These are phyloP conservation scores for Herpetotheres cachinnans DNA, from an alignment of 2,113 vertebrate species.

Conservation along the genomic window DNA sequence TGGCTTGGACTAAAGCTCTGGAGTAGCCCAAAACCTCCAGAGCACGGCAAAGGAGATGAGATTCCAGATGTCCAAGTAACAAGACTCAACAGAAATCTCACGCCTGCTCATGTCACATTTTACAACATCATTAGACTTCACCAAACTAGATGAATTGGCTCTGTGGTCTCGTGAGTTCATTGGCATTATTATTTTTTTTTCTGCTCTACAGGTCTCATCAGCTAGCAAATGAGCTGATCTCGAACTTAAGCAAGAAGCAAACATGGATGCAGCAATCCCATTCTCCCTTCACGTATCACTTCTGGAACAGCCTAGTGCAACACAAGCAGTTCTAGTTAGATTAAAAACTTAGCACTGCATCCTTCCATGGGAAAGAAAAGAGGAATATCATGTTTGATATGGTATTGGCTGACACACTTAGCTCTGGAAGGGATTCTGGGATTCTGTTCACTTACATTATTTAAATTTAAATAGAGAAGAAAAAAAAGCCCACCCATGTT, in stretches of 20 bases:
- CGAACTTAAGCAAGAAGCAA: background rate
- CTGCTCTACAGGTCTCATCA: background rate
- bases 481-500: background rate
- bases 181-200: background rate
- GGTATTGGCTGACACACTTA: background rate
- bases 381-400: background rate
- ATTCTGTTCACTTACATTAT: background rate
- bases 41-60: background rate
- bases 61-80: background rate
- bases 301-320: background rate
- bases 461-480: background rate
- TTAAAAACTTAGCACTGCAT: background rate
- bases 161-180: background rate
- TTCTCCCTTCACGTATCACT: background rate
- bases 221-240: background rate
- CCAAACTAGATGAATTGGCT: fast-evolving
- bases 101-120: background rate
- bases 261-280: background rate
- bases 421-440: background rate
- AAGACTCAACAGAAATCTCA: background rate
- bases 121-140: background rate
- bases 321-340: background rate
- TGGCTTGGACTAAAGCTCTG: conserved; percentile 13
- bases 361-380: background rate
- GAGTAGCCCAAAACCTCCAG: background rate